Conservation (phyloP, 2,888 invertebrate species). For the Helleia helle region DNA sequence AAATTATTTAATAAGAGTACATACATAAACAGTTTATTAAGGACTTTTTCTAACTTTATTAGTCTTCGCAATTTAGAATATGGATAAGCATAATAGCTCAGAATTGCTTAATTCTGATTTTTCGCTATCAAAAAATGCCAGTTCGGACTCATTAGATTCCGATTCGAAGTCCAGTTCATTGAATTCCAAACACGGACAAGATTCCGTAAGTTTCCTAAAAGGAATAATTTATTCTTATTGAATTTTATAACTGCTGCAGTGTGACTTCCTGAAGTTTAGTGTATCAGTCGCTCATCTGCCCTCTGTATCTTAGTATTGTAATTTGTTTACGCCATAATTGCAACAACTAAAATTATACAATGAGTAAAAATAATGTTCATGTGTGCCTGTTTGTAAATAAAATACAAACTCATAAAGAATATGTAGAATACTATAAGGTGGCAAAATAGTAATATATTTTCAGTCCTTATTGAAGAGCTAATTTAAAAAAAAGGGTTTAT, state of each 20-base stretch:
- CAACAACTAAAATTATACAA: constrained; percentile 16
- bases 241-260: constrained; percentile 38
- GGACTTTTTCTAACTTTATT: not conserved
- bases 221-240: constrained; percentile 60
- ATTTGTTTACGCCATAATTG: not conserved
- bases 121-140: constrained; percentile 81
- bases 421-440: constrained; percentile 43
- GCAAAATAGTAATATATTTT: not conserved
- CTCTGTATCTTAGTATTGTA: not conserved
- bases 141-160: constrained; percentile 86
- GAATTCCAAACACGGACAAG: constrained; percentile 87
- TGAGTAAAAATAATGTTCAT: constrained; percentile 48
- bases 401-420: constrained; percentile 46
- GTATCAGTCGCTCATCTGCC: constrained; percentile 5
- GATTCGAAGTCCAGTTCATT: constrained; percentile 90
- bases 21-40: not conserved
- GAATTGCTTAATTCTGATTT: constrained; percentile 78
- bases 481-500: no score
- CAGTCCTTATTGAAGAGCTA: not conserved
- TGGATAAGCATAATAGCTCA: constrained; percentile 79
- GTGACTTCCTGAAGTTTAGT: constrained; percentile 41
- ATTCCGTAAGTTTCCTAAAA: constrained; percentile 79
- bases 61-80: constrained; percentile 25
- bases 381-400: constrained; percentile 58
- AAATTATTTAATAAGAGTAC: not conserved